Percentiles rank a stretch among this genome's conserved stretches.
Evolutionary conservation across 2,888 invertebrate genomes (phyloP).

Genomic region (Caenorhabditis zanzibari): DNA sequence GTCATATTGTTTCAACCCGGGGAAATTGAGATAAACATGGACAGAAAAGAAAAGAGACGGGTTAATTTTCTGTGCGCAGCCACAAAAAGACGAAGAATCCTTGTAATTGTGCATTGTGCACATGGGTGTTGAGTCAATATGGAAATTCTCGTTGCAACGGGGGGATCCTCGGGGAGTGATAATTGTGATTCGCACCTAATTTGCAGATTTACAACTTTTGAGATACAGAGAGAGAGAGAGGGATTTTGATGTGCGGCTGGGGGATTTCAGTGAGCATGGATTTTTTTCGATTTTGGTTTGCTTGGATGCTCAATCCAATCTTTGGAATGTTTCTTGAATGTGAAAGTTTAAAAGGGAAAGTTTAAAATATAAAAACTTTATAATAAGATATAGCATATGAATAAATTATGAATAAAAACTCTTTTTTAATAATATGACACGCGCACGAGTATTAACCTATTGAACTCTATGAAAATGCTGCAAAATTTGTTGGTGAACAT

Average conservation of each 20-base stretch:
- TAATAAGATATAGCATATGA: slow-evolving; percentile 1
- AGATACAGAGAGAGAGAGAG: neutral
- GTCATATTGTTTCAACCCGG: slow-evolving; percentile 44
- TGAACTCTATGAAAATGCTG: slow-evolving; percentile 33
- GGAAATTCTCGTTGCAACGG: slow-evolving; percentile 4
- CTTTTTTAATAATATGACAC: slow-evolving; percentile 1
- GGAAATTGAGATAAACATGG: slow-evolving; percentile 24
- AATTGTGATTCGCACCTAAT: slow-evolving; percentile 64
- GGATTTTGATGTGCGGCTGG: slow-evolving; percentile 49
- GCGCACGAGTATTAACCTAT: neutral
- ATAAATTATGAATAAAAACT: slow-evolving; percentile 26
- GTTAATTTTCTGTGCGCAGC: slow-evolving; percentile 36
- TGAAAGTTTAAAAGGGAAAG: neutral
- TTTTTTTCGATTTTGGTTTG: slow-evolving; percentile 22
- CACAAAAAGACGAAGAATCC: slow-evolving; percentile 27
- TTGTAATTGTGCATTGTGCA: slow-evolving; percentile 28
- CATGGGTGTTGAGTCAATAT: slow-evolving; percentile 13
- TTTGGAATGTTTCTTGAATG: neutral
- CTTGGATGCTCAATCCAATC: no score
- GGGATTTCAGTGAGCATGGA: slow-evolving; percentile 39
- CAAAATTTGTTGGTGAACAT: slow-evolving; percentile 66
- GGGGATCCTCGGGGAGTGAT: slow-evolving; percentile 58
- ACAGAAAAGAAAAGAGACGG: neutral
- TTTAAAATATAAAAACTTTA: neutral
- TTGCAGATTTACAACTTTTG: slow-evolving; percentile 65